Evolutionary conservation across 1,140 invertebrate species (phyloP), one percentile per base, ranked within the genome.

Genomic region (Neoseiulus cucumeris): DNA sequence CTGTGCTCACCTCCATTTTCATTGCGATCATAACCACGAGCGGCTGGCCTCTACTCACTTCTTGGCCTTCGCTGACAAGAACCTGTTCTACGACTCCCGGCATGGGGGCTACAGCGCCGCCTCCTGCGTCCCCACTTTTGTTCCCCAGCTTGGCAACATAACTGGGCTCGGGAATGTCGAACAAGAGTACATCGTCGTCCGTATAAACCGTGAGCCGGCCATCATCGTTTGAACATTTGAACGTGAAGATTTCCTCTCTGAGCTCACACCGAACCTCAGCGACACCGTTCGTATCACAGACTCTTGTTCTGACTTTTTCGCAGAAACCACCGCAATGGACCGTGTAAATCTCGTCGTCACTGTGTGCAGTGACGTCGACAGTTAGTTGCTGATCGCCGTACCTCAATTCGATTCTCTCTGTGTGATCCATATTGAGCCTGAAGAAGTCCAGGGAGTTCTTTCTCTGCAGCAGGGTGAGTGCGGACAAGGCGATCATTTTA

Each of bases 11-110:
- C 80, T 99, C 95, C 95, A 99, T 99, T 81, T 98, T 99, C 95
- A 99, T 99, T 7, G 95, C 95, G 67, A 93, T 90, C 72, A 96
- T 85, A 44, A 93, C 85, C 42, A 93, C 81, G 0, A 97, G 75
- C 0, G 88, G 82, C 74, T 95, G 87, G 0, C 89, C 91, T 73
- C 82, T 80, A 68, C 83, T 82, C 1, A 96, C 87, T n/a, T 68
- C 65, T 69, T 88, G 82, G 2, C 90, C 91, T 20, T 80, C 76
- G 66, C 82, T 81, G 0, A 97, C 89, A 20, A 88, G 78, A 42
- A 98, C 78, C 76, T 91, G 91, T 69, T 97, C 91, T 20, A 98
- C 79, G 17, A 96, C 83, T 17, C 95, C 95, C 0, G 94, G 93
- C 83, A 98, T 98, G 6, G 95, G 93, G 25, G 92, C 87, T 17